Evolutionary conservation across 2,113 vertebrate genomes (phyloP).

Genomic region (Dicrurus megarhynchus): DNA sequence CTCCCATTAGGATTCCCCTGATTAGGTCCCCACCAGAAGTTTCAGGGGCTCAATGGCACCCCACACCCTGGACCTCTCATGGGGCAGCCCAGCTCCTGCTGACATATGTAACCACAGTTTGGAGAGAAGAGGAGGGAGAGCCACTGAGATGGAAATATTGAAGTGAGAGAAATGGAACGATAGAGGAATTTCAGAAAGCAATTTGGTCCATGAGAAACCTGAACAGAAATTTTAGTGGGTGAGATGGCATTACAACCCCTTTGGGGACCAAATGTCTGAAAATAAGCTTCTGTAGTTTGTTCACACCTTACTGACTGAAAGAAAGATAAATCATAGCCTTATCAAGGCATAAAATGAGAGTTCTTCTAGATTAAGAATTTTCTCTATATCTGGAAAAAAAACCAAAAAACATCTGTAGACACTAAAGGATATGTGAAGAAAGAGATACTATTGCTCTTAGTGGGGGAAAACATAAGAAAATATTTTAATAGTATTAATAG

Average conservation of each 20-base stretch:
- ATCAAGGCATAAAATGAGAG: neutral
- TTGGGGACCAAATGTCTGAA: neutral
- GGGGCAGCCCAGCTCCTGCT: neutral
- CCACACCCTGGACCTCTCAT: rapidly evolving
- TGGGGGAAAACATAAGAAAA: neutral
- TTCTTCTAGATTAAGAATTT: neutral
- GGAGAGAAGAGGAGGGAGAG: neutral
- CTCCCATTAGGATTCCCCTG: neutral
- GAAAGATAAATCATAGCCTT: neutral
- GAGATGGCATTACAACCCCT: neutral
- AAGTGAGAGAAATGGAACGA: neutral
- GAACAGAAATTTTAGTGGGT: neutral
- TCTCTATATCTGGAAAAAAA: neutral
- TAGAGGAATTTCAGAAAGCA: neutral
- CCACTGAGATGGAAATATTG: neutral
- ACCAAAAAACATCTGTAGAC: neutral
- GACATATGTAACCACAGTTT: neutral
- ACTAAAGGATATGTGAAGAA: neutral
- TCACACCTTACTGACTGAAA: neutral
- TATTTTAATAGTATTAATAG: neutral
- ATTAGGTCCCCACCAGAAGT: neutral
- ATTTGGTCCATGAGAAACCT: neutral
- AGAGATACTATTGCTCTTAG: neutral
- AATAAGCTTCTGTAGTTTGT: neutral
- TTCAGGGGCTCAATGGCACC: neutral